Evolutionary conservation across 2,113 vertebrate species (phyloP).

Genomic region (Heteronetta atricapilla): DNA sequence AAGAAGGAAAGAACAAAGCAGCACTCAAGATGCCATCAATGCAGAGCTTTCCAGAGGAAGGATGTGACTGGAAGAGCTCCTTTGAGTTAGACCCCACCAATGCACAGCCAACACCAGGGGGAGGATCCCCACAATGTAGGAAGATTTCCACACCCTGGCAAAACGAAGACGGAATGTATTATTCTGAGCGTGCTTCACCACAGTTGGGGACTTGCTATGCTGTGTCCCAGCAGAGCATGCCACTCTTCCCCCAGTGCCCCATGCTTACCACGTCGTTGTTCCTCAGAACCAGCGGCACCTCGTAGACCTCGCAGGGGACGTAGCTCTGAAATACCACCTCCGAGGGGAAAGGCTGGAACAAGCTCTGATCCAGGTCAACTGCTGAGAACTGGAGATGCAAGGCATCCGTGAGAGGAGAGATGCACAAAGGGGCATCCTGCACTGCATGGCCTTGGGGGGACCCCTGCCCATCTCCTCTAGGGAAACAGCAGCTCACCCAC

Average conservation of each 20-base stretch:
- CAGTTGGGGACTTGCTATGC: background rate
- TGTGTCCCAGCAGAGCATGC: too few species aligned
- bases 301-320: slow-evolving; percentile 76
- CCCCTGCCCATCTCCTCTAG: fast-evolving
- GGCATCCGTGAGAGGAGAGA: background rate
- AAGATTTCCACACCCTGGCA: background rate
- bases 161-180: background rate
- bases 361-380: slow-evolving; percentile 74
- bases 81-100: background rate
- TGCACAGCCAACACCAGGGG: fast-evolving
- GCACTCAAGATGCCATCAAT: background rate
- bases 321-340: slow-evolving; percentile 89
- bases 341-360: slow-evolving; percentile 87
- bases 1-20: background rate
- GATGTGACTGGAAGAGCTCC: background rate
- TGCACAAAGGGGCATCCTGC: background rate
- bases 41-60: background rate
- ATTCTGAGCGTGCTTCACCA: too few species aligned
- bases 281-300: slow-evolving; percentile 79
- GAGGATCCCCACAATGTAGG: background rate
- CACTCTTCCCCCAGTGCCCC: too few species aligned
- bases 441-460: background rate
- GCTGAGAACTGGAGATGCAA: slow-evolving; percentile 74
- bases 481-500: background rate
- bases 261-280: slow-evolving; percentile 84